Evolutionary conservation across 2,113 vertebrate genomes (phyloP).

Genomic region (Chunga burmeisteri): DNA sequence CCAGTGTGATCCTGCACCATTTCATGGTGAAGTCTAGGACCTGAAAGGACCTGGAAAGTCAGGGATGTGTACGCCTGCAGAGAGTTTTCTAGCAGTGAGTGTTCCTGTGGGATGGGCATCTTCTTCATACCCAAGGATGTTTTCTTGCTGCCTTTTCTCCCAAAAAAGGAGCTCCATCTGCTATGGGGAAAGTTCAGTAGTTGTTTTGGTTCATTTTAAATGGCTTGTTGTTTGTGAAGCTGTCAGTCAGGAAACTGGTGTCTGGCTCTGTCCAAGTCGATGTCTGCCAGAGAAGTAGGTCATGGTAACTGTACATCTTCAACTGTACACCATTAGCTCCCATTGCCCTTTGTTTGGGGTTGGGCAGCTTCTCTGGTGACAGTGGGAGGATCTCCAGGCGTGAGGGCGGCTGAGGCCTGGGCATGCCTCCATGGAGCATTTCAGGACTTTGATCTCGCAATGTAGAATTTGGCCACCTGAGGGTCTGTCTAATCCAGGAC

Average conservation of each 20-base stretch:
- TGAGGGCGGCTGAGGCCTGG: background rate
- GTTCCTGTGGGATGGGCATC: background rate
- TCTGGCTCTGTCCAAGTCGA: background rate
- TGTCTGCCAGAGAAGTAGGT: background rate
- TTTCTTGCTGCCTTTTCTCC: background rate
- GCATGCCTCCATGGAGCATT: fast-evolving
- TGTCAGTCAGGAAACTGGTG: background rate
- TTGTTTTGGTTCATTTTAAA: background rate
- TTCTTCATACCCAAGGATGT: background rate
- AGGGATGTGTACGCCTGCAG: background rate
- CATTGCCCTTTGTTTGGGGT: background rate
- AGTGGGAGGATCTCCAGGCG: background rate
- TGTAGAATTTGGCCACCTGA: background rate
- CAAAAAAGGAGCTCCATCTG: background rate
- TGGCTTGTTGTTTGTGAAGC: background rate
- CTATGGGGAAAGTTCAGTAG: background rate
- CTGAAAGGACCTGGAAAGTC: background rate
- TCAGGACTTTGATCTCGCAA: background rate
- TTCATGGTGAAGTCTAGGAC: background rate
- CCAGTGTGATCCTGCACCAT: background rate
- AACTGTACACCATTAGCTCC: background rate
- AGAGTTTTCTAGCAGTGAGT: background rate
- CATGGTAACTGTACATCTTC: background rate
- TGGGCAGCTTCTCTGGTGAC: background rate
- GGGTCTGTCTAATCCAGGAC: background rate